These are phyloP conservation scores for Peromyscus attwateri DNA, from an alignment of 2,797 vertebrate species.

Conservation along the genomic window DNA sequence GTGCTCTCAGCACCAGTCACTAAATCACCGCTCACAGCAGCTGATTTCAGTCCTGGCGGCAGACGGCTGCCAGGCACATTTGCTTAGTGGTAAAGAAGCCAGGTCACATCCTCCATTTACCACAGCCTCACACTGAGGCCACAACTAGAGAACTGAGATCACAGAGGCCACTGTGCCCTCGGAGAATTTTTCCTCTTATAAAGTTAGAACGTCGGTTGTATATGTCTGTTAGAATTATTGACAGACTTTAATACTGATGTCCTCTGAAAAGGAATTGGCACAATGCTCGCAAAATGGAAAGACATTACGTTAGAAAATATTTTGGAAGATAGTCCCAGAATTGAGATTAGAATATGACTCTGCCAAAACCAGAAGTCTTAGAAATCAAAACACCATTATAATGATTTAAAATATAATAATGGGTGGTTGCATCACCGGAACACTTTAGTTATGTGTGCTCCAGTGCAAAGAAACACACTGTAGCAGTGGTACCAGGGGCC, in stretches of 20 bases:
- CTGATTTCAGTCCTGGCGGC: background rate
- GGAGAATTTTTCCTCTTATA: background rate
- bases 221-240: background rate
- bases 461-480: background rate
- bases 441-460: background rate
- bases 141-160: background rate
- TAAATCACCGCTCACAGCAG: too few relatives aligned
- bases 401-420: background rate
- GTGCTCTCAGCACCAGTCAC: background rate
- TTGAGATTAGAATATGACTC: background rate
- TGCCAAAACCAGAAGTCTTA: background rate
- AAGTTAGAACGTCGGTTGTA: background rate
- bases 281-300: too few relatives aligned
- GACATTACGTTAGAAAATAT: background rate
- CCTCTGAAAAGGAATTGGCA: background rate
- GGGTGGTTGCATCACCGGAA: too few relatives aligned
- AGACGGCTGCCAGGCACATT: background rate
- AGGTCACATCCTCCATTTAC: background rate
- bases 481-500: background rate
- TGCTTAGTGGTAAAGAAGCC: too few relatives aligned
- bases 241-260: background rate
- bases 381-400: background rate
- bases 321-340: background rate
- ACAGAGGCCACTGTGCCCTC: background rate
- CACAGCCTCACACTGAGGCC: background rate